A percentile compares a stretch with the other conserved stretches of the same genome.
These are phyloP conservation scores for Drosophila anomalata DNA, from an alignment of 2,888 invertebrate species.

Conservation along the genomic window DNA sequence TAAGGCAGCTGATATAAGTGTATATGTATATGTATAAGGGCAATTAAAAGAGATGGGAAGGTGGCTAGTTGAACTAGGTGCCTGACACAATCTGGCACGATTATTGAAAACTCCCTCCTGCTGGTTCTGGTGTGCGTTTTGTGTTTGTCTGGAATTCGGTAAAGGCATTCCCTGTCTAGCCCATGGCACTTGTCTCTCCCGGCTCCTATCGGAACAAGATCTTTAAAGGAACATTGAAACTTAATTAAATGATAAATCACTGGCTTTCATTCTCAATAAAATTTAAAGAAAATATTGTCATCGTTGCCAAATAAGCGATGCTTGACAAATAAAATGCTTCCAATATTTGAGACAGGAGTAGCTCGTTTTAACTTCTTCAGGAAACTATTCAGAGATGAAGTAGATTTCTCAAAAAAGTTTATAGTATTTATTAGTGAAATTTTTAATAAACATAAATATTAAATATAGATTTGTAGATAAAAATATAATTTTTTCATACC, in stretches of 20 bases:
- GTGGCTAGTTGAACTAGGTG: constrained; percentile 39
- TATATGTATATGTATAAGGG: constrained; percentile 6
- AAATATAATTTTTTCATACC: too few species aligned
- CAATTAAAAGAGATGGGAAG: constrained; percentile 56
- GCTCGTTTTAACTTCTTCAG: too few species aligned
- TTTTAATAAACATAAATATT: too few species aligned
- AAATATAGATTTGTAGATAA: too few species aligned
- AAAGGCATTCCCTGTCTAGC: not conserved
- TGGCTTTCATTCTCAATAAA: not conserved
- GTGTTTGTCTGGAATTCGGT: constrained; percentile 1
- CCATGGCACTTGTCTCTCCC: not conserved
- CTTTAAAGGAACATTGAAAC: constrained; percentile 6
- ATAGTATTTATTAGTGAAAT: too few species aligned
- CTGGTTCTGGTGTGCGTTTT: constrained; percentile 25
- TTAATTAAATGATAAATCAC: constrained; percentile 32
- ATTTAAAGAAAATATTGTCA: not conserved
- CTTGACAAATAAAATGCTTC: too few species aligned
- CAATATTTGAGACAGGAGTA: too few species aligned
- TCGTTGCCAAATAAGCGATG: too few species aligned
- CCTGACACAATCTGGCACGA: constrained; percentile 74
- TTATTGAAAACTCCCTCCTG: constrained; percentile 69
- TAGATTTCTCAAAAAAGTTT: too few species aligned
- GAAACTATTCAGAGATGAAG: too few species aligned
- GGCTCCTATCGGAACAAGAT: constrained; percentile 17
- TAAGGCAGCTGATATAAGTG: constrained; percentile 66